Evolutionary conservation across 2,113 vertebrate genomes (phyloP).

Genomic region (Cacatua alba): DNA sequence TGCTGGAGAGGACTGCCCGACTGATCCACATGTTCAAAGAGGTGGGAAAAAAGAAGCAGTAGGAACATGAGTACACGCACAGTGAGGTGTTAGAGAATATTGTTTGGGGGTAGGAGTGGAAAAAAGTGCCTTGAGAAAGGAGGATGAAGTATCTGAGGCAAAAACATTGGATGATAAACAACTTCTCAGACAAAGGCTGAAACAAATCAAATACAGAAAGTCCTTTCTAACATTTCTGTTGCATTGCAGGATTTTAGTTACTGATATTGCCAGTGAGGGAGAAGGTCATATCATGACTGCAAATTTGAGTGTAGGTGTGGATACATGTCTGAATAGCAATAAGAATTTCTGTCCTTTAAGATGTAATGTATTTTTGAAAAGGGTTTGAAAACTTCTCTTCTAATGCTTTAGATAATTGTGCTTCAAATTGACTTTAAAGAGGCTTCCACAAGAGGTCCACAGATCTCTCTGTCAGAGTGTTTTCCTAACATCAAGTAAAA

Average conservation of each 20-base stretch:
- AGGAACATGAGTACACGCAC: neutral
- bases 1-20: neutral
- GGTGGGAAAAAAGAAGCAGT: neutral
- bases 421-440: neutral
- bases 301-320: neutral
- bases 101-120: neutral
- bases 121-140: neutral
- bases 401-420: neutral
- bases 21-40: neutral
- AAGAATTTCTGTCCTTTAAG: neutral
- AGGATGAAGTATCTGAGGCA: neutral
- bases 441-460: neutral
- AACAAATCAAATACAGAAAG: neutral
- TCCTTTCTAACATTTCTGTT: neutral
- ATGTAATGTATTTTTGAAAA: neutral
- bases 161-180: neutral
- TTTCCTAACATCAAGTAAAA: neutral
- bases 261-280: neutral
- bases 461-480: neutral
- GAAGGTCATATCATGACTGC: neutral
- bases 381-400: neutral
- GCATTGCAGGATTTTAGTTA: neutral
- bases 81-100: neutral
- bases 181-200: neutral
- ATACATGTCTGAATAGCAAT: neutral